These are phyloP conservation scores for Pogona vitticeps DNA, from an alignment of 2,113 vertebrate genomes.

Conservation along the genomic window DNA sequence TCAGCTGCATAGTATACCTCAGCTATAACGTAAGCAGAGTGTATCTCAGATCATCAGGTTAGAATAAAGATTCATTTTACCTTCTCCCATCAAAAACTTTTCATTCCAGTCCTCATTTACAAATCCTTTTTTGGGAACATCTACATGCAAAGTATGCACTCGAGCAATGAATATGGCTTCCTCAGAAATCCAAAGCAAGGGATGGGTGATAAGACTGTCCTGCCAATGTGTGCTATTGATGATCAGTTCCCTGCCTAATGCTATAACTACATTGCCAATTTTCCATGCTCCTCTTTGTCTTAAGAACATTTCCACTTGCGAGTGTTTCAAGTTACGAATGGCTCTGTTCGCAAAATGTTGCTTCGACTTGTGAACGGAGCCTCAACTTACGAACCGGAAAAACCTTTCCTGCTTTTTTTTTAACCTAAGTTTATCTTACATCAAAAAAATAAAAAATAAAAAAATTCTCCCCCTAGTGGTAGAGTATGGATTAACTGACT, in stretches of 20 bases:
- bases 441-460: too few species aligned
- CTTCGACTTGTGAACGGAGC: too few species aligned
- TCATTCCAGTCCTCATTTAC: background rate
- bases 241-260: background rate
- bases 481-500: too few species aligned
- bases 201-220: background rate
- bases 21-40: background rate
- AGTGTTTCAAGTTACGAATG: too few species aligned
- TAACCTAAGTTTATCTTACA: too few species aligned
- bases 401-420: too few species aligned
- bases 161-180: background rate
- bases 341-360: too few species aligned
- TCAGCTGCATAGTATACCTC: too few species aligned
- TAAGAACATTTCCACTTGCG: too few species aligned
- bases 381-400: too few species aligned
- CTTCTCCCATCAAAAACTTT: background rate
- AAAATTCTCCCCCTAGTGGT: too few species aligned
- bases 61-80: background rate
- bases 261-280: background rate
- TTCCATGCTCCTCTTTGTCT: background rate
- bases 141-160: background rate
- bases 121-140: background rate
- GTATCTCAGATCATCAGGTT: background rate
- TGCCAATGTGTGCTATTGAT: background rate
- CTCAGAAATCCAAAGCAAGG: too few species aligned